These are phyloP conservation scores for Acanthornis magna DNA, from an alignment of 2,797 vertebrate genomes.

Conservation along the genomic window DNA sequence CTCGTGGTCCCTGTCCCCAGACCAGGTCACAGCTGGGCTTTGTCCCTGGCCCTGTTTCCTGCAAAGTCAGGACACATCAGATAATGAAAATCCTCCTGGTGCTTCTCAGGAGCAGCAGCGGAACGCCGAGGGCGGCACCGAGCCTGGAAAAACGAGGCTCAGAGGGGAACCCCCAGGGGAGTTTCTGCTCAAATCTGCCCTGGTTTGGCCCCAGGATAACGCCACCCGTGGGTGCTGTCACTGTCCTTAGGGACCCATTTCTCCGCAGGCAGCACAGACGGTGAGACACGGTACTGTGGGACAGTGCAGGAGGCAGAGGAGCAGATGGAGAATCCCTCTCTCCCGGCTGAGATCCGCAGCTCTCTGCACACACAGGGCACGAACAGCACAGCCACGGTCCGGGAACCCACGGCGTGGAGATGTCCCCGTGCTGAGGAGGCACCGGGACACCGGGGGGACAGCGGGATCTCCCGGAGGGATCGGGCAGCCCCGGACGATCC, in stretches of 20 bases:
- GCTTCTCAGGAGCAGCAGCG: neutral
- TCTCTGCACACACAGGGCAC: neutral
- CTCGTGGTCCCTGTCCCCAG: neutral
- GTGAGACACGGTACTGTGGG: rapidly evolving
- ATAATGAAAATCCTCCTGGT: rapidly evolving
- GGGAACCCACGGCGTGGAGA: neutral
- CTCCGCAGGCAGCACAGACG: rapidly evolving
- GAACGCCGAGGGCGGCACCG: rapidly evolving
- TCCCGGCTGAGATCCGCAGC: neutral
- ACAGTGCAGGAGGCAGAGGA: neutral
- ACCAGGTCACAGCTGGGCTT: neutral
- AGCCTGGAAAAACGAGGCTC: neutral
- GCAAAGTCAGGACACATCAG: neutral
- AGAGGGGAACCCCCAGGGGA: neutral
- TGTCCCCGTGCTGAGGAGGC: neutral
- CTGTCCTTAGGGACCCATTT: neutral
- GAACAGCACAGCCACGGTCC: neutral
- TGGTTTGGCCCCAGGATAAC: neutral
- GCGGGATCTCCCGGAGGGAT: neutral
- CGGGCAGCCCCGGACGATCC: neutral
- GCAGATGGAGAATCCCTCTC: neutral
- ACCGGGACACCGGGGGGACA: neutral
- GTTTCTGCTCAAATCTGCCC: neutral
- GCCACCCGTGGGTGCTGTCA: neutral
- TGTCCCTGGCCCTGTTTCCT: neutral